Percentiles rank a stretch among this genome's conserved stretches.
Evolutionary conservation across 2,113 vertebrate genomes (phyloP).

Genomic region (Tylochromis polylepis): DNA sequence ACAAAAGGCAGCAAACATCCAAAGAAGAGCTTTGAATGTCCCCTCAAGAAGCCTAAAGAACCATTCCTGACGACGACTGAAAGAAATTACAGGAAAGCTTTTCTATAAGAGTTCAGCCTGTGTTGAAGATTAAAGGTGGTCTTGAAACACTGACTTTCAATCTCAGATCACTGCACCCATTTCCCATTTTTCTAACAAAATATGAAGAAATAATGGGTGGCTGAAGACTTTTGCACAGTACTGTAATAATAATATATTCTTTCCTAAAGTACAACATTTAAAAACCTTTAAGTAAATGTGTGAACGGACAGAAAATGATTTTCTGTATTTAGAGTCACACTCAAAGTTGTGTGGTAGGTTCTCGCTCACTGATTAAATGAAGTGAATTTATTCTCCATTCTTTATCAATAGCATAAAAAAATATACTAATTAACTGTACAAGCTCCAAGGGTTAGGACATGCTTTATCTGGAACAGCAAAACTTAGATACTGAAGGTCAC

Average conservation of each 20-base stretch:
- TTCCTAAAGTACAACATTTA: too few species aligned
- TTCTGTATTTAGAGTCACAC: not conserved
- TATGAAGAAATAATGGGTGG: fast-evolving
- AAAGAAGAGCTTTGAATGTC: not conserved
- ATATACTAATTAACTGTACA: conserved; percentile 4
- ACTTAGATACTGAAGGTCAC: not conserved
- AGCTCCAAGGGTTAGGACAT: not conserved
- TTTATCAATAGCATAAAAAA: not conserved
- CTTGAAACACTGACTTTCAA: not conserved
- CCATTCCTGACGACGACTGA: not conserved
- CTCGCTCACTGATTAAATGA: not conserved
- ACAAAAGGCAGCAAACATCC: not conserved
- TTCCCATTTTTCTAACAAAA: fast-evolving
- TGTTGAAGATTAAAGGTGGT: not conserved
- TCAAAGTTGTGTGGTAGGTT: not conserved
- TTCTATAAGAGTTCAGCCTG: not conserved
- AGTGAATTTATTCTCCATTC: not conserved
- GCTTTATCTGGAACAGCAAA: not conserved
- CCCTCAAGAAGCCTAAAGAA: not conserved
- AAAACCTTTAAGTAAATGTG: not conserved
- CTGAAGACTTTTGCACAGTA: too few species aligned
- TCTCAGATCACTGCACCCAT: fast-evolving
- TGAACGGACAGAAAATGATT: not conserved
- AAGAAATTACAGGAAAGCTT: not conserved
- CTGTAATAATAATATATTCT: not conserved